Conservation (phyloP, 1,140 invertebrate species). For the Drosophila triauraria region DNA sequence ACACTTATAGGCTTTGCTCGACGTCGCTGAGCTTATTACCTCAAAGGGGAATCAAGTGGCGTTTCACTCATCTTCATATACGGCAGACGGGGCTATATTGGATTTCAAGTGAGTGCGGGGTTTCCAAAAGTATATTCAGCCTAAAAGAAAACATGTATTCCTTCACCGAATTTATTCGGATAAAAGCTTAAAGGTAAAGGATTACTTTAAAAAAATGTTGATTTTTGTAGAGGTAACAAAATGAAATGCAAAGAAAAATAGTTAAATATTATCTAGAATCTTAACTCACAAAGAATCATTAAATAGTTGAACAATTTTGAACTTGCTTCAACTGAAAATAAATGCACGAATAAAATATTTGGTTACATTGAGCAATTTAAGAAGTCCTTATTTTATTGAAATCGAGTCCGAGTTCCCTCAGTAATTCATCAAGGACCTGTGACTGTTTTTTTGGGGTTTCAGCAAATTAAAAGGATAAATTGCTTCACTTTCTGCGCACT, state of each 20-base stretch:
- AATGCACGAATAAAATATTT: too few relatives aligned
- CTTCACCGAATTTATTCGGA: too few relatives aligned
- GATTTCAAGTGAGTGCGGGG: conserved; percentile 12
- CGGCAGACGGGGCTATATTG: conserved; percentile 6
- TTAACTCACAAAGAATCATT: too few relatives aligned
- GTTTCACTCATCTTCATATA: conserved; percentile 9
- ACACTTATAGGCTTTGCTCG: conserved; percentile 35
- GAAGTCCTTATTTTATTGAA: too few relatives aligned
- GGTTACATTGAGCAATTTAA: too few relatives aligned
- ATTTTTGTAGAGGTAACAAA: not conserved
- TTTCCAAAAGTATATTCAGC: not conserved
- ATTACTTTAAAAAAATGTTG: not conserved
- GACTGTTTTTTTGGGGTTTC: conserved; percentile 2
- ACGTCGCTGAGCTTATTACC: conserved; percentile 21
- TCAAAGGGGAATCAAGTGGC: conserved; percentile 37
- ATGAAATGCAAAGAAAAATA: too few relatives aligned
- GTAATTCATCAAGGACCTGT: not conserved
- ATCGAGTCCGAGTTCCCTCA: not conserved
- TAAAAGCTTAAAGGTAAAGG: not conserved
- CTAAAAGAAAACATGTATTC: not conserved
- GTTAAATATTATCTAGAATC: too few relatives aligned
- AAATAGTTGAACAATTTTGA: too few relatives aligned
- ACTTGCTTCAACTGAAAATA: too few relatives aligned
- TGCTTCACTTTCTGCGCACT: conserved; percentile 5
- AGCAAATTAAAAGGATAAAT: conserved; percentile 17